Evolutionary conservation across 2,888 invertebrate species (phyloP).

Genomic region (Dermolepida albohirtum): DNA sequence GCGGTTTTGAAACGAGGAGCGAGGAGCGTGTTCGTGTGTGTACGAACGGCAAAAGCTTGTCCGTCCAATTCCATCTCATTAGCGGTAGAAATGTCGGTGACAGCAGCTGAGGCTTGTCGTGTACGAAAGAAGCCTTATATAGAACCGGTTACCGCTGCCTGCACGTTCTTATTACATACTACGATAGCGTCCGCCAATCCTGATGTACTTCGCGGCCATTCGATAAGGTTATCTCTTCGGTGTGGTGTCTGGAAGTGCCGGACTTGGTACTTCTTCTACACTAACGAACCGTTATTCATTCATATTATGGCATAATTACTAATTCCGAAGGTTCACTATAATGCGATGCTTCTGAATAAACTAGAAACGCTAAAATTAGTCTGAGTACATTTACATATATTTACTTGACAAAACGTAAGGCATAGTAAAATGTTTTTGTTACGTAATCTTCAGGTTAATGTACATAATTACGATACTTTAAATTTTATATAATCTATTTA

Average conservation of each 20-base stretch:
- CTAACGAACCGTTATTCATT: constrained; percentile 36
- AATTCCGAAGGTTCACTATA: constrained; percentile 2
- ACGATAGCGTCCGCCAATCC: constrained; percentile 55
- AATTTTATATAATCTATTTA: no score
- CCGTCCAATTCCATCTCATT: constrained; percentile 67
- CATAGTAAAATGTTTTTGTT: no score
- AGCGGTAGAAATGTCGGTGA: constrained; percentile 66
- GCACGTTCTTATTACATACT: constrained; percentile 56
- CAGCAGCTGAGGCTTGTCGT: constrained; percentile 62
- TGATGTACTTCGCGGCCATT: constrained; percentile 60
- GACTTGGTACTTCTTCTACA: constrained; percentile 36
- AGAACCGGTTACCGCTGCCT: constrained; percentile 62
- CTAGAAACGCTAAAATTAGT: background rate
- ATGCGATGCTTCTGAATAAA: constrained; percentile 1
- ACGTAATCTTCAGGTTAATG: no score
- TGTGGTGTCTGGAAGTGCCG: constrained; percentile 41
- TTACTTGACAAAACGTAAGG: no score
- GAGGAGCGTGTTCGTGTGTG: constrained; percentile 40
- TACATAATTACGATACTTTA: no score
- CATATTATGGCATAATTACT: constrained; percentile 38
- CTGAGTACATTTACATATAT: no score
- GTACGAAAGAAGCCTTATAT: constrained; percentile 62
- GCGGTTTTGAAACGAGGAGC: constrained; percentile 17
- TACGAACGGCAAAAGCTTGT: constrained; percentile 60
- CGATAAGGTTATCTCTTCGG: constrained; percentile 61